phyloP scores from a whole-genome alignment of 2,888 invertebrate genomes.

The Zelleria hepariella region DNA sequence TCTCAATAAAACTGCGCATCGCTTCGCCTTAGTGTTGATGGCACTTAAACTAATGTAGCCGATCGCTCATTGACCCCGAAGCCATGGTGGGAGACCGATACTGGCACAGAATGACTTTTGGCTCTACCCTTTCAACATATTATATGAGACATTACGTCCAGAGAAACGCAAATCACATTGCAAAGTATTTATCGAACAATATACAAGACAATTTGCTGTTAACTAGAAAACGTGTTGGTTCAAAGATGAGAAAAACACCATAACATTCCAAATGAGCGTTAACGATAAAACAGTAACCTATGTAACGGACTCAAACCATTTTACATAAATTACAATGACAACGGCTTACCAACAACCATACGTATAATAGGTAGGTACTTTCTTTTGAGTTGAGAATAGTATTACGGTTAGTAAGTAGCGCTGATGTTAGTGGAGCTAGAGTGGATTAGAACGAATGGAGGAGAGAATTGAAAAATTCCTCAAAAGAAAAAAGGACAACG shows the following conservation, averaged over 20 bases:
- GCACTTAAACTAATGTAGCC: conserved; percentile 41
- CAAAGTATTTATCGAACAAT: too few relatives aligned
- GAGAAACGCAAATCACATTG: conserved; percentile 8
- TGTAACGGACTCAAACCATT: conserved; percentile 19
- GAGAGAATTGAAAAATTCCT: not conserved
- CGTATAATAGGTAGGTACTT: not conserved
- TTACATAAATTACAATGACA: conserved; percentile 37
- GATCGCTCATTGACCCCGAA: conserved; percentile 61
- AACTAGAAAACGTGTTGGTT: not conserved
- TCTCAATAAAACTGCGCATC: not conserved
- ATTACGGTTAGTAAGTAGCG: not conserved
- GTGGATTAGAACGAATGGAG: not conserved
- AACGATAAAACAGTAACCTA: conserved; percentile 22
- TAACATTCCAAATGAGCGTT: conserved; percentile 11
- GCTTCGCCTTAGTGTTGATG: not conserved
- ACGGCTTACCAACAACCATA: not conserved
- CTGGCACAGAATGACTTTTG: conserved; percentile 17
- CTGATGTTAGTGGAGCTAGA: not conserved
- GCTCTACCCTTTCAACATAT: not conserved
- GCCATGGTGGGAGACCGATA: conserved; percentile 30
- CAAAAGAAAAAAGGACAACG: not conserved
- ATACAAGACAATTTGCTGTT: not conserved
- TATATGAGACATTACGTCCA: not conserved
- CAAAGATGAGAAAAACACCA: not conserved
- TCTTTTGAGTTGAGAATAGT: not conserved